phyloP scores from a whole-genome alignment of 2,113 vertebrate species.

The Stegastes partitus region DNA sequence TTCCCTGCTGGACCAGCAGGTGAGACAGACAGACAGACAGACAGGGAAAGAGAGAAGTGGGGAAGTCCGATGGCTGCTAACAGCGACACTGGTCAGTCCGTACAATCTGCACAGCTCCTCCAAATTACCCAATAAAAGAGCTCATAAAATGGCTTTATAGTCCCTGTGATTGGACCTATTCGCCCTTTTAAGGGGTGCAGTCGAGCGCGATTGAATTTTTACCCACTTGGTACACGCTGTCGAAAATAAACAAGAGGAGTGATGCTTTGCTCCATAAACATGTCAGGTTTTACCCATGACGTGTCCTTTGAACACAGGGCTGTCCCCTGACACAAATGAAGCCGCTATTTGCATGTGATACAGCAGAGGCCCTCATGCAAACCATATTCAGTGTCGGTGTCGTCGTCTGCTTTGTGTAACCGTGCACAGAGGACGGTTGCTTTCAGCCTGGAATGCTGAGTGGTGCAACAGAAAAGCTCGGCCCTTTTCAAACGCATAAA shows the following conservation, averaged over 20 bases:
- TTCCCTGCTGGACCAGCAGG: constrained; percentile 95
- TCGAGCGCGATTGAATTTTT: constrained; percentile 22
- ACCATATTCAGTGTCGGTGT: constrained; percentile 29
- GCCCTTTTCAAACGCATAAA: constrained; percentile 46
- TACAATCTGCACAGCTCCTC: constrained; percentile 39
- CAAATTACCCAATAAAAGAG: constrained; percentile 68
- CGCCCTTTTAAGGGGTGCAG: constrained; percentile 61
- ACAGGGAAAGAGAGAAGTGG: constrained; percentile 60
- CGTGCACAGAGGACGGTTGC: constrained; percentile 52
- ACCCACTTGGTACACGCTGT: constrained; percentile 27
- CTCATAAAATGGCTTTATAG: constrained; percentile 71
- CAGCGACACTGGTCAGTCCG: constrained; percentile 10
- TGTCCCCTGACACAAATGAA: constrained; percentile 20
- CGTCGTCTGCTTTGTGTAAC: constrained; percentile 63
- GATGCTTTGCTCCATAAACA: constrained; percentile 33
- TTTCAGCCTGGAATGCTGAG: constrained; percentile 55
- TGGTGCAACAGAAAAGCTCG: constrained; percentile 34
- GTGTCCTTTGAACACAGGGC: constrained; percentile 31
- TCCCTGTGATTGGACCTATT: constrained; percentile 52
- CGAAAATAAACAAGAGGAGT: constrained; percentile 35
- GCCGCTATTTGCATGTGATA: constrained; percentile 69
- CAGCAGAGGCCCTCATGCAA: constrained; percentile 69
- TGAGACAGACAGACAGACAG: constrained; percentile 74
- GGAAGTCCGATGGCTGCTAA: constrained; percentile 22
- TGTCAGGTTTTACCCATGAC: constrained; percentile 14